Percentiles rank a stretch among this genome's conserved stretches.
phyloP scores from a whole-genome alignment of 2,888 invertebrate genomes.

The Ophion ventricosus region DNA sequence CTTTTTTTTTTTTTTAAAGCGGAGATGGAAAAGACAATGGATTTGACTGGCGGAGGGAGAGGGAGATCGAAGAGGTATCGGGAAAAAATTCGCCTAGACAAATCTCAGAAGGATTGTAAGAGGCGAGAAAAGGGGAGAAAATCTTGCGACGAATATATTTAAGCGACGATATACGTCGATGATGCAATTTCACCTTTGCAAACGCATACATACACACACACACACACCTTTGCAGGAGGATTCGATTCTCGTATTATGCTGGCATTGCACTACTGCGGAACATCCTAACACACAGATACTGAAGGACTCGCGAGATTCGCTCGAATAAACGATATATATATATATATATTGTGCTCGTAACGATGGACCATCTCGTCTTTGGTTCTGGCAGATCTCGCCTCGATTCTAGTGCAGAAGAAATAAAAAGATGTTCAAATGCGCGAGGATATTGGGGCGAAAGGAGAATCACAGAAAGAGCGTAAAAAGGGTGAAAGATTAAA shows the following conservation, averaged over 20 bases:
- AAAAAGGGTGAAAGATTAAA: constrained; percentile 19
- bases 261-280: constrained; percentile 29
- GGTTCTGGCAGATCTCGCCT: constrained; percentile 30
- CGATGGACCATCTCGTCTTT: constrained; percentile 53
- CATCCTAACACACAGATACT: neutral
- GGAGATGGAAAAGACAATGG: neutral
- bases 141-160: constrained; percentile 30
- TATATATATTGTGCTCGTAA: constrained; percentile 19
- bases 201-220: neutral
- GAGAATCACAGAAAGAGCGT: constrained; percentile 9
- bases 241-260: constrained; percentile 51
- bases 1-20: neutral
- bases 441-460: constrained; percentile 21
- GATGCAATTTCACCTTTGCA: constrained; percentile 38
- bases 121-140: neutral
- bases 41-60: neutral
- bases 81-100: neutral
- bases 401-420: constrained; percentile 35
- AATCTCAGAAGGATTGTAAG: neutral
- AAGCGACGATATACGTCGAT: constrained; percentile 6
- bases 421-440: constrained; percentile 47
- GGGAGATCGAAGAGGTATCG: neutral
- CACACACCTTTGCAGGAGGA: neutral
- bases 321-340: constrained; percentile 42
- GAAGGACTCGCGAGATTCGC: constrained; percentile 32